Percentiles rank a stretch among this genome's conserved stretches.
Evolutionary conservation across 2,797 vertebrate species (phyloP).

Genomic region (Carduelis carduelis): DNA sequence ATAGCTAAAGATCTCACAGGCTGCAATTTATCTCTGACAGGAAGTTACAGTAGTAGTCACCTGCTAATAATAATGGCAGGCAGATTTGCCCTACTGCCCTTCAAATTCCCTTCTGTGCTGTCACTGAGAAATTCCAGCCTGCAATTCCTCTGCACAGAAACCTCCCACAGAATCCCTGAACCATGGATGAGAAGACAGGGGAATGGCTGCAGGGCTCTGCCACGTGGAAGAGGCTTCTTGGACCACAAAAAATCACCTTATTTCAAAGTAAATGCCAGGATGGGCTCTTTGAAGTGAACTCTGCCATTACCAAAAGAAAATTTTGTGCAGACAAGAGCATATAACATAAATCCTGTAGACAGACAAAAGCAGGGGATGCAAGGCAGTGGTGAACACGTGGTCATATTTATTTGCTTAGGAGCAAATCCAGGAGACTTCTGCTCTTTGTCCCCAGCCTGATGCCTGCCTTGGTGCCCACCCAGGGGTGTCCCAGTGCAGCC

Average conservation of each 20-base stretch:
- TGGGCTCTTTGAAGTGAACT: not conserved
- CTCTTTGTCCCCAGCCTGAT: not conserved
- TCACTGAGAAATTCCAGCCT: not conserved
- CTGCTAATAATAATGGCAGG: constrained; percentile 29
- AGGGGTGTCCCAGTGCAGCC: not conserved
- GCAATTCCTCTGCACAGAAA: not conserved
- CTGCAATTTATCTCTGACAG: constrained; percentile 58
- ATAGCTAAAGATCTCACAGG: constrained; percentile 15
- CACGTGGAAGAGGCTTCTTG: not conserved
- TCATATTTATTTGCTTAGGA: not conserved
- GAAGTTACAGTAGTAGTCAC: not conserved
- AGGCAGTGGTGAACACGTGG: not conserved
- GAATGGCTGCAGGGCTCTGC: accelerated
- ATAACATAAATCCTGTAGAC: accelerated
- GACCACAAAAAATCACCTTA: not conserved
- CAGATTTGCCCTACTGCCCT: constrained; percentile 8
- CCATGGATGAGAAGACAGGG: accelerated
- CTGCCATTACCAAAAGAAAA: not conserved
- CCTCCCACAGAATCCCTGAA: not conserved
- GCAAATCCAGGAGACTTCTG: not conserved
- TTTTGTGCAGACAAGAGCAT: not conserved
- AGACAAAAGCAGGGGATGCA: not conserved
- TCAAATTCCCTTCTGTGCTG: not conserved
- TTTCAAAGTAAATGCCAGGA: not conserved
- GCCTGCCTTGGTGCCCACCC: not conserved